A percentile compares a stretch with the other conserved stretches of the same genome.
phyloP scores from a whole-genome alignment of 53 echinoderm and acorn worm genomes.

The Pentamera pediparva region DNA sequence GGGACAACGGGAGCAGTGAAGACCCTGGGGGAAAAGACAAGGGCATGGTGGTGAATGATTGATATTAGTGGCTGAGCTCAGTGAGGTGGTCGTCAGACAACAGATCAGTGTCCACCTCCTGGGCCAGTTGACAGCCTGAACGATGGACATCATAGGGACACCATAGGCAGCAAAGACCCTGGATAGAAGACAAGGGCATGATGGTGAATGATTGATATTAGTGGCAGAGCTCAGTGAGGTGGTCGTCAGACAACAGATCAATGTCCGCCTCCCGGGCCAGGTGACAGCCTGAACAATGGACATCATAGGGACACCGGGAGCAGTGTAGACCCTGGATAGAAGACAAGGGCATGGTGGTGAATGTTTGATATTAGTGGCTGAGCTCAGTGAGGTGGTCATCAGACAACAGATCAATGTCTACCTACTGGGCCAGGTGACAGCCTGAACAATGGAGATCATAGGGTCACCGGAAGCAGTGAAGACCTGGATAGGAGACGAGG shows the following conservation, averaged over 20 bases:
- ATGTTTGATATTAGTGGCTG: no score
- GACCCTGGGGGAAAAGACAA: slow-evolving; percentile 49
- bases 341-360: no score
- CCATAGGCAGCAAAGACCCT: no score
- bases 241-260: slow-evolving; percentile 76
- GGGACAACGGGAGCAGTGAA: slow-evolving; percentile 77
- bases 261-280: slow-evolving; percentile 86
- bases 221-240: no score
- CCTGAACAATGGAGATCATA: slow-evolving; percentile 83
- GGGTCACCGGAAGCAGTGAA: slow-evolving; percentile 79
- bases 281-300: slow-evolving; percentile 90
- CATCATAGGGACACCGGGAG: slow-evolving; percentile 70
- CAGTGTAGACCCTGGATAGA: slow-evolving; percentile 93
- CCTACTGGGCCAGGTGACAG: slow-evolving; percentile 84
- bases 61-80: slow-evolving; percentile 43
- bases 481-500: no score
- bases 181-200: no score
- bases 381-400: slow-evolving; percentile 92
- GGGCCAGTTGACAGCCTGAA: slow-evolving; percentile 78
- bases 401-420: slow-evolving; percentile 74
- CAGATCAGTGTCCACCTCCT: slow-evolving; percentile 80
- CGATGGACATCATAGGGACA: slow-evolving; percentile 83
- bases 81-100: slow-evolving; percentile 77
- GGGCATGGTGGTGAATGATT: background rate
- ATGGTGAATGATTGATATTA: no score